Evolutionary conservation across 2,888 invertebrate genomes (phyloP).

Genomic region (Pycnomerus fuliginosus): DNA sequence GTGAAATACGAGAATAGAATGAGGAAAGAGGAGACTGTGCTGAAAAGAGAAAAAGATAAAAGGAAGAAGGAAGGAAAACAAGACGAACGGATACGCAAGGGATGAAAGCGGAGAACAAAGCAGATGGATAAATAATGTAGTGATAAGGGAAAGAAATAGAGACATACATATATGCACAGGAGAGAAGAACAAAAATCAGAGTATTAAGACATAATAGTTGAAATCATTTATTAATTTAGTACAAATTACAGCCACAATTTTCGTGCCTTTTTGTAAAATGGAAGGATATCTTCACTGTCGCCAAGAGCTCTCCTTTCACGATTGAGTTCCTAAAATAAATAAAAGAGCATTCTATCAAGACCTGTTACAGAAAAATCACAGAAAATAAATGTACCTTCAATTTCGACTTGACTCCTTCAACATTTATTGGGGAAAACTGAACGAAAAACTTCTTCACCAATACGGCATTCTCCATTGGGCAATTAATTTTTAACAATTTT

Average conservation of each 20-base stretch:
- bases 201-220: too few species aligned
- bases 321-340: background rate
- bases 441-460: constrained; percentile 5
- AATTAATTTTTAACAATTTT: constrained; percentile 8
- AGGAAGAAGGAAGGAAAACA: too few species aligned
- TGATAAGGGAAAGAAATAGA: too few species aligned
- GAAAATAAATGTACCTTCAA: background rate
- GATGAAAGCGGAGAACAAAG: too few species aligned
- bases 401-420: background rate
- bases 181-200: too few species aligned
- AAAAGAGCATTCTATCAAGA: background rate
- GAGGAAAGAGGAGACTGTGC: too few species aligned
- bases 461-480: background rate
- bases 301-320: too few species aligned
- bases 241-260: constrained; percentile 6
- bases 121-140: too few species aligned
- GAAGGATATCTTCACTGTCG: constrained; percentile 1
- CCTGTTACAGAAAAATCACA: background rate
- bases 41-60: too few species aligned
- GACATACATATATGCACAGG: too few species aligned
- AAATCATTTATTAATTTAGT: background rate
- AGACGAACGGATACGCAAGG: too few species aligned
- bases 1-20: too few species aligned
- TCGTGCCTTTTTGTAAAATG: constrained; percentile 1
- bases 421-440: background rate